These are phyloP conservation scores for Drosophila albomicans DNA, from an alignment of 1,140 invertebrate species.

Conservation along the genomic window DNA sequence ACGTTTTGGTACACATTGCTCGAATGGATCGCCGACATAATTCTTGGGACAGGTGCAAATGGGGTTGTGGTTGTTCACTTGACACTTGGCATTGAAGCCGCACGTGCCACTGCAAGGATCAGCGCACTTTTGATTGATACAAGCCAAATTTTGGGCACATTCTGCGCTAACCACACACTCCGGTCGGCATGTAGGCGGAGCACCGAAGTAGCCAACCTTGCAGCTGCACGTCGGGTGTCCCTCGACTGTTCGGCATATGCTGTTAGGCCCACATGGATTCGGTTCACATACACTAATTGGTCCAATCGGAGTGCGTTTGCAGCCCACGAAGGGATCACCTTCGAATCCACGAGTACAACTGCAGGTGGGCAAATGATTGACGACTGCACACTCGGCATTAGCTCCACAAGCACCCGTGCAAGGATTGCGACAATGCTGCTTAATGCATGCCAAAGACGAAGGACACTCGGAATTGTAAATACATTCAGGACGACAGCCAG, in stretches of 20 bases:
- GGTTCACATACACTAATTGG: constrained; percentile 90
- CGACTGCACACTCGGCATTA: constrained; percentile 91
- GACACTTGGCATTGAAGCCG: constrained; percentile 91
- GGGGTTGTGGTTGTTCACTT: constrained; percentile 93
- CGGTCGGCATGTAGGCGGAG: constrained; percentile 91
- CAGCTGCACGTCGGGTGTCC: constrained; percentile 92
- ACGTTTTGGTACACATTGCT: constrained; percentile 90
- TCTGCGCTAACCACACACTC: constrained; percentile 93
- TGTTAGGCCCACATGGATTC: constrained; percentile 92
- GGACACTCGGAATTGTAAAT: constrained; percentile 92
- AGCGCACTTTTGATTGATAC: constrained; percentile 91
- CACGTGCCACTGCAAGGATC: constrained; percentile 93
- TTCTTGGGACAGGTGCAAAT: constrained; percentile 92
- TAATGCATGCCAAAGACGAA: constrained; percentile 92
- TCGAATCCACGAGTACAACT: constrained; percentile 90
- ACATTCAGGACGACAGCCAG: constrained; percentile 92
- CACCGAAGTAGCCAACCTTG: constrained; percentile 90
- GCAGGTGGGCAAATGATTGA: constrained; percentile 93
- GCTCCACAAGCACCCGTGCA: constrained; percentile 93
- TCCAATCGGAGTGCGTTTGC: constrained; percentile 87
- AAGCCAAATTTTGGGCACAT: constrained; percentile 90
- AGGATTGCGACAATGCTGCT: constrained; percentile 93
- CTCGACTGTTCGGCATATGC: constrained; percentile 89
- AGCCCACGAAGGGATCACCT: constrained; percentile 93
- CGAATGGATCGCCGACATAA: constrained; percentile 93